These are phyloP conservation scores for Mustelus asterias DNA, from an alignment of 2,113 vertebrate genomes.

Conservation along the genomic window DNA sequence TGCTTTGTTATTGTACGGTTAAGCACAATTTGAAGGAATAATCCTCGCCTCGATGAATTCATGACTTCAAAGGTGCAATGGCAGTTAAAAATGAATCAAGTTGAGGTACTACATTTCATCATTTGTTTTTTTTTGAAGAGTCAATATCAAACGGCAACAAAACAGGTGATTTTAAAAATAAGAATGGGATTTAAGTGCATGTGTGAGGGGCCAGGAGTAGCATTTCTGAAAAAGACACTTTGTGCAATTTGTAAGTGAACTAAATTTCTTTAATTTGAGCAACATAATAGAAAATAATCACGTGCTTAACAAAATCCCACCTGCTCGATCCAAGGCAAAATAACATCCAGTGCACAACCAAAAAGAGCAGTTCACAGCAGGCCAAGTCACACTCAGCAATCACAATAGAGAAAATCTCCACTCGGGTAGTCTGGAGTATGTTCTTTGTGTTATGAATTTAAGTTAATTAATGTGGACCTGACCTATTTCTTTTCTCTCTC, in stretches of 20 bases:
- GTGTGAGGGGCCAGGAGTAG: not conserved
- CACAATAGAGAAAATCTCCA: conserved; percentile 4
- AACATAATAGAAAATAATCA: conserved; percentile 14
- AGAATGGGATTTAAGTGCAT: not conserved
- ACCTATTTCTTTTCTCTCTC: not conserved
- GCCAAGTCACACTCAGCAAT: not conserved
- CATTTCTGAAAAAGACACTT: not conserved
- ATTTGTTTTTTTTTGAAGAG: not conserved
- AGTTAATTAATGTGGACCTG: conserved; percentile 25
- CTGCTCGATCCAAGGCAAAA: conserved; percentile 23
- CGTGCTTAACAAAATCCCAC: not conserved
- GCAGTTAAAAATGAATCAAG: not conserved
- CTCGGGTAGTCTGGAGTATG: not conserved
- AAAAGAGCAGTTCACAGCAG: conserved; percentile 18
- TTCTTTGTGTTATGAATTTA: conserved; percentile 21
- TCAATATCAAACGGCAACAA: not conserved
- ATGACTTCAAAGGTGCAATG: not conserved
- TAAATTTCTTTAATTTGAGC: not conserved
- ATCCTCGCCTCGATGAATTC: not conserved
- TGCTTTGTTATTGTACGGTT: not conserved
- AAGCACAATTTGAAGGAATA: not conserved
- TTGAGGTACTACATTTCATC: not conserved
- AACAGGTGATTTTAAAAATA: not conserved
- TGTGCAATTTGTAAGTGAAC: conserved; percentile 1
- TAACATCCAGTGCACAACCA: not conserved